phyloP scores from a whole-genome alignment of 2,888 invertebrate species.

The Margaritifera margaritifera region DNA sequence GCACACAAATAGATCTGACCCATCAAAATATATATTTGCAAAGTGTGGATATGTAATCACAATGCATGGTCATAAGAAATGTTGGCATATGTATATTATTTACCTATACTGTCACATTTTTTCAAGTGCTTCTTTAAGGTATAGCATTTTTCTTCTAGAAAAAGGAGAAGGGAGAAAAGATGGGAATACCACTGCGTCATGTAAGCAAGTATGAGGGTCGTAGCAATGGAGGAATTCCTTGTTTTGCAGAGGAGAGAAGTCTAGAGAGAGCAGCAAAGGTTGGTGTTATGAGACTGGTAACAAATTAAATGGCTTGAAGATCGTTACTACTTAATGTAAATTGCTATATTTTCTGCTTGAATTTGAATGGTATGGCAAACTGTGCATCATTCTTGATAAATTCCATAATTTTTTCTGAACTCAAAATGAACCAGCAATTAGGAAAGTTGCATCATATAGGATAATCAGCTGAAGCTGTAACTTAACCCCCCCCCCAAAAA shows the following conservation, averaged over 20 bases:
- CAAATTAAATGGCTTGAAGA: background rate
- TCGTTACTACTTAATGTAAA: background rate
- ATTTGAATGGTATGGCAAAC: no score
- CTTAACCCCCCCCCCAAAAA: no score
- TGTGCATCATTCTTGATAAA: no score
- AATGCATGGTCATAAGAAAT: no score
- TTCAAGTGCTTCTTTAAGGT: conserved; percentile 10
- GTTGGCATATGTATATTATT: background rate
- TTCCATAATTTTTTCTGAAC: no score
- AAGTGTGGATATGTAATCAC: no score
- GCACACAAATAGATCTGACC: no score
- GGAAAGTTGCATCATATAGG: no score
- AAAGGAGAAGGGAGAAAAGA: conserved; percentile 31
- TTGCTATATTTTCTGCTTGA: background rate
- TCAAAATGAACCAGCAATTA: no score
- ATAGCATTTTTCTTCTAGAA: background rate
- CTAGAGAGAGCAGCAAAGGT: conserved; percentile 70
- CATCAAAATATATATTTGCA: no score
- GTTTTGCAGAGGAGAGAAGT: conserved; percentile 69
- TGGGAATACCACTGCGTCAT: conserved; percentile 42
- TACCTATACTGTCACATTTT: background rate
- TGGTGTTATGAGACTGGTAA: conserved; percentile 1
- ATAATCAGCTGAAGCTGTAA: no score
- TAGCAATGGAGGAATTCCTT: conserved; percentile 71
- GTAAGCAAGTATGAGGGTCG: conserved; percentile 70